Evolutionary conservation across 2,888 invertebrate species (phyloP).

Genomic region (Alitta virens): DNA sequence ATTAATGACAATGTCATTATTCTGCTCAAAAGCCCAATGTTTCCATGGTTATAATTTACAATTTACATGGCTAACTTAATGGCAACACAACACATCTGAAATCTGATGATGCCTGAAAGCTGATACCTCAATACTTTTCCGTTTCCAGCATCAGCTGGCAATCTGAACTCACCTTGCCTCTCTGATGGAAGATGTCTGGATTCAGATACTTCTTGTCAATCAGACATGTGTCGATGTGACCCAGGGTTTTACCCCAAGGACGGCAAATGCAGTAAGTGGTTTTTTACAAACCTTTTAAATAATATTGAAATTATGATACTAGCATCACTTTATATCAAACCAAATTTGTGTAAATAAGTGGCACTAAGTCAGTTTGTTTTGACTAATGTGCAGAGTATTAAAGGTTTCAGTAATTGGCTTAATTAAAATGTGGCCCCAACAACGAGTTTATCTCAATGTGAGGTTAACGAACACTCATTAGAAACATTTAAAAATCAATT

Average conservation of each 20-base stretch:
- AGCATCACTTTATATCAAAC: background rate
- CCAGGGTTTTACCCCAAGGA: constrained; percentile 12
- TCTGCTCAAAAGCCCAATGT: no score
- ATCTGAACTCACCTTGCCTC: constrained; percentile 27
- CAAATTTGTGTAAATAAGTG: no score
- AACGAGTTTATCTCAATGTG: no score
- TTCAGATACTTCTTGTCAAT: constrained; percentile 10
- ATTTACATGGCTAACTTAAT: no score
- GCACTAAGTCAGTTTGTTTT: no score
- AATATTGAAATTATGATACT: background rate
- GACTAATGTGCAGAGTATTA: background rate
- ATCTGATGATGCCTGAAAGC: no score
- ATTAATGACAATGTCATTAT: no score
- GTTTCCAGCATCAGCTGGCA: constrained; percentile 22
- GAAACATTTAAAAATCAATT: background rate
- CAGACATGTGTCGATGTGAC: constrained; percentile 17
- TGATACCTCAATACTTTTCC: no score
- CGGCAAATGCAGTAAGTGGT: constrained; percentile 24
- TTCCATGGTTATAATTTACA: no score
- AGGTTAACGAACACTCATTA: background rate
- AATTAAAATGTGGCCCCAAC: no score
- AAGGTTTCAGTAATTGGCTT: background rate
- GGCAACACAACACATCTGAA: no score
- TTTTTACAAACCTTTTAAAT: no score
- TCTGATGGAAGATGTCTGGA: constrained; percentile 22